phyloP scores from a whole-genome alignment of 2,888 invertebrate genomes.

The Micropterix aruncella region DNA sequence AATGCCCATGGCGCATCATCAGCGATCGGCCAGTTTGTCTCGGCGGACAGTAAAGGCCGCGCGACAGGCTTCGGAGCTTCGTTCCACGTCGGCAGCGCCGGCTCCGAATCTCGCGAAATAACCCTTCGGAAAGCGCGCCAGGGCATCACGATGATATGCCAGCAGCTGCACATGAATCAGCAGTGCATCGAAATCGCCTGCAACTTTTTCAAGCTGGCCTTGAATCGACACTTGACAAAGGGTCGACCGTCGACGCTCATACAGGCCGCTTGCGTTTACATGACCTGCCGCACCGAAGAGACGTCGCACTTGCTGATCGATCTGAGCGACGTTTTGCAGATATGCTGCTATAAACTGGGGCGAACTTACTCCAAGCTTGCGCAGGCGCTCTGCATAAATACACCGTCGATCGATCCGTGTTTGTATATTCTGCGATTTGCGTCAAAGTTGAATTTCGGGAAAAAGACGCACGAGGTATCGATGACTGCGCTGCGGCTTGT shows the following conservation, averaged over 20 bases:
- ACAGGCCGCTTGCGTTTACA: slow-evolving; percentile 93
- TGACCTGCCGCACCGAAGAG: slow-evolving; percentile 90
- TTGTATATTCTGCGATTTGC: slow-evolving; percentile 92
- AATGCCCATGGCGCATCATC: slow-evolving; percentile 75
- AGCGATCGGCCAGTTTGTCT: slow-evolving; percentile 88
- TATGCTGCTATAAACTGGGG: slow-evolving; percentile 92
- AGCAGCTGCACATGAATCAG: slow-evolving; percentile 76
- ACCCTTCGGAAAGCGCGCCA: slow-evolving; percentile 80
- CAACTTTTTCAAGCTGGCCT: slow-evolving; percentile 87
- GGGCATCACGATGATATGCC: slow-evolving; percentile 74
- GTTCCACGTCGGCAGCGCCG: slow-evolving; percentile 64
- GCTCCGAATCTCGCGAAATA: slow-evolving; percentile 84
- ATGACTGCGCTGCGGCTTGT: slow-evolving; percentile 90
- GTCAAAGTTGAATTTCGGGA: slow-evolving; percentile 79
- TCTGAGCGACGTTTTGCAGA: slow-evolving; percentile 93
- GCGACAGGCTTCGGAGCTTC: slow-evolving; percentile 69
- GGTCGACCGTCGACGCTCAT: slow-evolving; percentile 85
- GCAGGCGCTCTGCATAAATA: slow-evolving; percentile 77
- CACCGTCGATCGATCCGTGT: slow-evolving; percentile 88
- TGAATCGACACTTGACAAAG: slow-evolving; percentile 70
- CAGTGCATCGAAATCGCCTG: slow-evolving; percentile 89
- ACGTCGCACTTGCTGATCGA: slow-evolving; percentile 93
- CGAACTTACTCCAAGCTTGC: slow-evolving; percentile 83
- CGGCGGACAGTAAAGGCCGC: slow-evolving; percentile 76
- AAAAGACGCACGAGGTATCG: slow-evolving; percentile 88